Evolutionary conservation across 2,888 invertebrate genomes (phyloP).

Genomic region (Hypsopygia costalis): DNA sequence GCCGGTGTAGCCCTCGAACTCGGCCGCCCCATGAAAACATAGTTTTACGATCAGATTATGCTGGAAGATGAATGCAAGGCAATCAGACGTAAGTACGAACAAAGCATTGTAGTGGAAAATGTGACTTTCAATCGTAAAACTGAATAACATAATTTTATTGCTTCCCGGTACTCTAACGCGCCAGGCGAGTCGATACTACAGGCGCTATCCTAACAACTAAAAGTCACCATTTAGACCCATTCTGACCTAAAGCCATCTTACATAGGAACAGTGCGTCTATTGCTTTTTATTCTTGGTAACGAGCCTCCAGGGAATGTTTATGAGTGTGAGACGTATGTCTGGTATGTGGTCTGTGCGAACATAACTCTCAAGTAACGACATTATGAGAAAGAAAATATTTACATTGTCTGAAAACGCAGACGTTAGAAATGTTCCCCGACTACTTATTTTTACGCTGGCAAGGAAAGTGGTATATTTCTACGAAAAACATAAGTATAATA

Average conservation of each 20-base stretch:
- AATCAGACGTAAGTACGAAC: constrained; percentile 65
- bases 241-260: constrained; percentile 28
- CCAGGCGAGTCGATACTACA: constrained; percentile 40
- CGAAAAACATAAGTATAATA: too few relatives aligned
- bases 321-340: constrained; percentile 31
- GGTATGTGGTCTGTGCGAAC: constrained; percentile 22
- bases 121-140: constrained; percentile 72
- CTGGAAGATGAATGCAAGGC: constrained; percentile 66
- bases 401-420: constrained; percentile 13
- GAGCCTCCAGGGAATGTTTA: constrained; percentile 45
- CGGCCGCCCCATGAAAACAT: constrained; percentile 49
- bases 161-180: constrained; percentile 59
- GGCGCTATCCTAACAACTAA: constrained; percentile 40
- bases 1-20: constrained; percentile 29
- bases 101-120: constrained; percentile 72
- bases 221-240: constrained; percentile 38
- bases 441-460: background rate
- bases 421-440: constrained; percentile 2
- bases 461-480: too few relatives aligned
- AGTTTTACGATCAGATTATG: constrained; percentile 70
- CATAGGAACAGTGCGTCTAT: constrained; percentile 29
- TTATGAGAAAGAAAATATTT: constrained; percentile 22
- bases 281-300: constrained; percentile 51
- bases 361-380: constrained; percentile 20
- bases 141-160: constrained; percentile 65